A percentile compares a stretch with the other conserved stretches of the same genome.
phyloP scores from a whole-genome alignment of 2,797 vertebrate genomes.

The Sebastolobus altivelis region DNA sequence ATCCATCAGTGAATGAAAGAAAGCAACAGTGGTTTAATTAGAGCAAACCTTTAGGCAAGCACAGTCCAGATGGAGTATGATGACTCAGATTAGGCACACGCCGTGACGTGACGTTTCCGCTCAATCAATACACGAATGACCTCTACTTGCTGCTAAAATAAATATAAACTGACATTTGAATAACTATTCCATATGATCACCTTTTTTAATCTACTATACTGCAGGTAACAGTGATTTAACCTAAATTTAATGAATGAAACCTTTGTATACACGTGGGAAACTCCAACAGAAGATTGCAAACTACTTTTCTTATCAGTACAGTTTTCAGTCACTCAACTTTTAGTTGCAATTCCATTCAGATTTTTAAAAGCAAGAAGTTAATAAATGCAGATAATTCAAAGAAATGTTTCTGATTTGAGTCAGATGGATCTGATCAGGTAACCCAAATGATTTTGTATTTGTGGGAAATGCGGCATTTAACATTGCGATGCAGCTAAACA shows the following conservation, averaged over 20 bases:
- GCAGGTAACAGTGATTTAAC: neutral
- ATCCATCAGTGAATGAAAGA: slow-evolving; percentile 20
- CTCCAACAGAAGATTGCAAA: neutral
- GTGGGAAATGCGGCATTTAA: too few relatives aligned
- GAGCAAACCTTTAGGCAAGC: slow-evolving; percentile 13
- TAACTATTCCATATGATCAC: neutral
- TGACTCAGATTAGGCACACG: slow-evolving; percentile 23
- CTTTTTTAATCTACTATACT: neutral
- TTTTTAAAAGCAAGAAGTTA: too few relatives aligned
- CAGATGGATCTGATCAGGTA: too few relatives aligned
- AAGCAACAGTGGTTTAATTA: slow-evolving; percentile 2
- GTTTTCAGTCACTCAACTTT: too few relatives aligned
- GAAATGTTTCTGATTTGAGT: neutral
- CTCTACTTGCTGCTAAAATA: neutral
- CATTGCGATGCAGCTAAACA: too few relatives aligned
- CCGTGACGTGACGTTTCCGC: slow-evolving; percentile 9
- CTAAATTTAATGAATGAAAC: neutral
- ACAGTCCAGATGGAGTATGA: slow-evolving; percentile 43
- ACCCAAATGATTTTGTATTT: too few relatives aligned
- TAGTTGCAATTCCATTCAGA: too few relatives aligned
- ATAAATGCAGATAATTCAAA: too few relatives aligned
- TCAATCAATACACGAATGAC: neutral
- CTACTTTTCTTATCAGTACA: neutral
- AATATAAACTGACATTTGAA: neutral
- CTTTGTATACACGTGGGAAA: neutral